Base-by-base conservation (phyloP, 2,113 vertebrate species). In the Megatriorchis doriae region DNA sequence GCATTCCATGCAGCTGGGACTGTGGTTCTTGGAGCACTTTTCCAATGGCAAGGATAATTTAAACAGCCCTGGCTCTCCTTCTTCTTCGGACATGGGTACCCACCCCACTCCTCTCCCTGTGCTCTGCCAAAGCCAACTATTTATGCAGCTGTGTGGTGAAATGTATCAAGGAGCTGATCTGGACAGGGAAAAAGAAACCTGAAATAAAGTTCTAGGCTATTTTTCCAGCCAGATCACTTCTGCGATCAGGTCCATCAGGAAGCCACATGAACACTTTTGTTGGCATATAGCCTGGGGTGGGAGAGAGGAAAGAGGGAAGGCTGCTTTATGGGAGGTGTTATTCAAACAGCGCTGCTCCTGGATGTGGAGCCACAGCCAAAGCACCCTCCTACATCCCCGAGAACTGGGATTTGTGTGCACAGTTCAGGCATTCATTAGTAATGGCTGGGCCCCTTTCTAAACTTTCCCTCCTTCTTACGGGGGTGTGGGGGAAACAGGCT, bases 91-190 rank as follows among this genome's bases (percentile, higher is more conserved):
- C 8, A 4, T 11, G 23, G 47, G 17, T 86, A 43, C 61, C 67
- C 12, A 9, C 63, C 26, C 42, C 32, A 36, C 56, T 78, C 75
- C 61, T 66, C 50, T 81, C 59, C 36, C 43, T 48, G 14, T 34
- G 18, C 65, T 87, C 58, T 72, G 87, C 87, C 94, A 97, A 95
- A 96, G 70, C 26, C 81, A 91, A 87, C 81, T 91, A 61, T 96
- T 97, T 93, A 75, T 2, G 16, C 91, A 97, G 95, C 91, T 93
- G 84, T 67, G 56, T 81, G 84, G 56, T 63, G 59, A 95, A 78
- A 71, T 8, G 23, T 38, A 83, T 84, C 47, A 55, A 85, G 61
- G 73, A 91, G 16, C 23, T 65, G 52, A 91, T 68, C 56, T 13
- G 34, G 48, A 81, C 0, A 2, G 73, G 43, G 25, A 88, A 68